A percentile compares a stretch with the other conserved stretches of the same genome.
Conservation (phyloP, 2,797 vertebrate genomes). For the Mastacembelus armatus region DNA sequence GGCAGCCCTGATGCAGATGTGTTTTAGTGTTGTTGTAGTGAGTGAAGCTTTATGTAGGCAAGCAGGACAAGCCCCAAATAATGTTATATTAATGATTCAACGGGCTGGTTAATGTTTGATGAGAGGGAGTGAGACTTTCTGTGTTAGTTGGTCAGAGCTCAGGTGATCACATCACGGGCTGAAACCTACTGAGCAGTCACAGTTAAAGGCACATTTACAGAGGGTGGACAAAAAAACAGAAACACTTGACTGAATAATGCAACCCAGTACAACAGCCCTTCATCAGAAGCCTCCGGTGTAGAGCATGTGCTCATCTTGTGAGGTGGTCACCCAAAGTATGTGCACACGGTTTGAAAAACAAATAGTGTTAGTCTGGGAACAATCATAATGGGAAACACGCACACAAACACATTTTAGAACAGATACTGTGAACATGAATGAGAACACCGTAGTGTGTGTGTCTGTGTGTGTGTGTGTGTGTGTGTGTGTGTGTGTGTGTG, state of each 20-base stretch:
- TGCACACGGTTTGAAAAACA: too few species aligned
- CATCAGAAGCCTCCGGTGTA: background rate
- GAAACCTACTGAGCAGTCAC: slow-evolving; percentile 19
- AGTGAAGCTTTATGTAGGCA: background rate
- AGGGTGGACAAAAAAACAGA: background rate
- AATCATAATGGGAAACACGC: background rate
- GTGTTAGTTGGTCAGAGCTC: slow-evolving; percentile 47
- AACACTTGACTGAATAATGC: background rate
- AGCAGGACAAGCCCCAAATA: slow-evolving; percentile 16
- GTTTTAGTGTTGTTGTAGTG: background rate
- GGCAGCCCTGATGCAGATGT: background rate
- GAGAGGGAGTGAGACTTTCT: slow-evolving; percentile 3
- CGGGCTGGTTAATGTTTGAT: slow-evolving; percentile 62
- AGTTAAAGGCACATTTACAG: background rate
- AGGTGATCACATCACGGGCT: slow-evolving; percentile 42
- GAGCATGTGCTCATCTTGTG: background rate
- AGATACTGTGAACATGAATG: background rate
- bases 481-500: too few species aligned
- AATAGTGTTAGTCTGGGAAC: background rate
- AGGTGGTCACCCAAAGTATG: background rate
- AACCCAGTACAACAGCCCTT: background rate
- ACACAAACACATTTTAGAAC: background rate
- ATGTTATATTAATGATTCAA: slow-evolving; percentile 38
- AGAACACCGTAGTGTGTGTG: too few species aligned
- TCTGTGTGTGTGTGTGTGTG: too few species aligned